Evolutionary conservation across 2,888 invertebrate genomes (phyloP).

Genomic region (Chrysomela aeneicollis): DNA sequence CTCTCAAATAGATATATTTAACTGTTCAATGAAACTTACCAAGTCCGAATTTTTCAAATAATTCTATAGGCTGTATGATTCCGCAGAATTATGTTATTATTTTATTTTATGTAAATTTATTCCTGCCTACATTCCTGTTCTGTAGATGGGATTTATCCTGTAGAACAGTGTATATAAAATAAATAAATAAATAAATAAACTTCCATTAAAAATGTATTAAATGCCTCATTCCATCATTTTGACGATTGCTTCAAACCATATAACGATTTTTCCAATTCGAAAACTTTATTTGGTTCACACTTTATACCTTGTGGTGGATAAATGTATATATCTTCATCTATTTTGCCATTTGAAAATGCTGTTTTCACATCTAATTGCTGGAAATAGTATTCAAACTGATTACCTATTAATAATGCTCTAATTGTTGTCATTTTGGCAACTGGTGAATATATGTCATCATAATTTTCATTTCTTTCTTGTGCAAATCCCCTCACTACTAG

Average conservation of each 20-base stretch:
- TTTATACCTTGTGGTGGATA: constrained; percentile 19
- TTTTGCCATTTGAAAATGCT: constrained; percentile 19
- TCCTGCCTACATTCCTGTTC: too few relatives aligned
- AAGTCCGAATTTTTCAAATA: too few relatives aligned
- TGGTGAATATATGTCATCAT: too few relatives aligned
- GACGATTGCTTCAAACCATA: constrained; percentile 24
- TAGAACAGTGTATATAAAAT: too few relatives aligned
- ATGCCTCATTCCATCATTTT: constrained; percentile 25
- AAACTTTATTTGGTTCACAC: constrained; percentile 5
- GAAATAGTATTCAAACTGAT: constrained; percentile 21
- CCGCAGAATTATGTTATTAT: too few relatives aligned
- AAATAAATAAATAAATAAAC: too few relatives aligned
- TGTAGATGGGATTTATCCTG: too few relatives aligned
- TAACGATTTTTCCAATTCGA: constrained; percentile 16
- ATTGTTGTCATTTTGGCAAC: constrained; percentile 17
- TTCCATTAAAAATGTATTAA: constrained; percentile 18
- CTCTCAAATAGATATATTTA: too few relatives aligned
- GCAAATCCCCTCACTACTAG: constrained; percentile 49
- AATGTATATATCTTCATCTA: constrained; percentile 24
- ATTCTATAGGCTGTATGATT: too few relatives aligned
- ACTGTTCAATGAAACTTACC: too few relatives aligned
- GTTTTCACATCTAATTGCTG: constrained; percentile 25
- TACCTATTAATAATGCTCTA: constrained; percentile 19
- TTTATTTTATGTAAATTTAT: too few relatives aligned
- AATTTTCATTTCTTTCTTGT: constrained; percentile 29